phyloP scores from a whole-genome alignment of 2,113 vertebrate species.

The Nothobranchius kuhntae region DNA sequence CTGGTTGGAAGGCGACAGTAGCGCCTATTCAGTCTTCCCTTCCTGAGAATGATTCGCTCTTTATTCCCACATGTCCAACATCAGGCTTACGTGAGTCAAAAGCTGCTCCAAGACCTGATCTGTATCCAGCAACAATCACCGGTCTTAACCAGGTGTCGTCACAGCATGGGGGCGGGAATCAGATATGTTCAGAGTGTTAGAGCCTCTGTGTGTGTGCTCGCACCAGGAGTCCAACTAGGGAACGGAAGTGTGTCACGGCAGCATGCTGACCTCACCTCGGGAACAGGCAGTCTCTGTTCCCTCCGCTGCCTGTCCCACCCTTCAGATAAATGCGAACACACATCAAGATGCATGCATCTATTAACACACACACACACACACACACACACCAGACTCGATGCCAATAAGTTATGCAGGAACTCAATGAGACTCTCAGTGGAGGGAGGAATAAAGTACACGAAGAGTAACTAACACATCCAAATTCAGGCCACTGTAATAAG shows the following conservation, averaged over 20 bases:
- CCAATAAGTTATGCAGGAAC: constrained; percentile 59
- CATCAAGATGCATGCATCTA: constrained; percentile 26
- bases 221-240: constrained; percentile 31
- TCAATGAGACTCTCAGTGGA: constrained; percentile 34
- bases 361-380: constrained; percentile 12
- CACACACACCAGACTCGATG: constrained; percentile 28
- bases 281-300: constrained; percentile 82
- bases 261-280: constrained; percentile 75
- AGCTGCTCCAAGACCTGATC: constrained; percentile 1
- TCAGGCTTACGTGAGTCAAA: neutral
- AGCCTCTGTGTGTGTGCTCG: constrained; percentile 22
- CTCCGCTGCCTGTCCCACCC: constrained; percentile 74
- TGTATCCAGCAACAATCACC: constrained; percentile 6
- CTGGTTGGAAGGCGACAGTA: constrained; percentile 15
- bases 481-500: neutral
- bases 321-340: constrained; percentile 41
- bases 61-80: neutral
- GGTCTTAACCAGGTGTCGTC: constrained; percentile 5
- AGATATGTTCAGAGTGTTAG: neutral
- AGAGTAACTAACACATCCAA: constrained; percentile 23
- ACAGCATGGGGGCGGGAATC: too few species aligned
- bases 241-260: constrained; percentile 71
- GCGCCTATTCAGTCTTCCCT: constrained; percentile 36
- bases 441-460: constrained; percentile 41
- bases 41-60: constrained; percentile 4